These are phyloP conservation scores for Zaprionus obscuricornis DNA, from an alignment of 2,888 invertebrate genomes.

Conservation along the genomic window DNA sequence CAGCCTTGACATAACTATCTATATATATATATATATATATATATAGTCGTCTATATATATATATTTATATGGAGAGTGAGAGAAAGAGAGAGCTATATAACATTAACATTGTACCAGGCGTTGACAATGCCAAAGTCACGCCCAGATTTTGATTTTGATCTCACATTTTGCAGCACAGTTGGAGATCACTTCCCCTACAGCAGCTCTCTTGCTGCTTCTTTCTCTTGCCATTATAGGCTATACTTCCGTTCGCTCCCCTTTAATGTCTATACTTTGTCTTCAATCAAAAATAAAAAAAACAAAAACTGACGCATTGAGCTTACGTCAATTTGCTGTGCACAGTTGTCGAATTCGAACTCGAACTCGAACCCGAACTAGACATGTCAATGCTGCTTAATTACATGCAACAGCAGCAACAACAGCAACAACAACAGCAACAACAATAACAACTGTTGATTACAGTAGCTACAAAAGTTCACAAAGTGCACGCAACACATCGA, in stretches of 20 bases:
- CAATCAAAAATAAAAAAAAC: too few relatives aligned
- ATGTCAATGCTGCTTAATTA: conserved; percentile 77
- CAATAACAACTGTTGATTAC: conserved; percentile 50
- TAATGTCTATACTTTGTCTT: too few relatives aligned
- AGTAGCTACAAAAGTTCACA: conserved; percentile 65
- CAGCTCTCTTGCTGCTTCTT: not conserved
- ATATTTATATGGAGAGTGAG: too few relatives aligned
- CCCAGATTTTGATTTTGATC: conserved; percentile 53
- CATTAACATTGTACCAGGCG: conserved; percentile 46
- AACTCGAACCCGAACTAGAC: conserved; percentile 63
- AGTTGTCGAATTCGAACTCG: conserved; percentile 65
- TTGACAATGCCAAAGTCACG: conserved; percentile 69
- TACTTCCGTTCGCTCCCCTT: too few relatives aligned
- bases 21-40: not conserved
- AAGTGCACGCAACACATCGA: conserved; percentile 60
- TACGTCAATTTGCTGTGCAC: conserved; percentile 65
- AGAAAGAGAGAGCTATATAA: too few relatives aligned
- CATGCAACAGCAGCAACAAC: conserved; percentile 51
- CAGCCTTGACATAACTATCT: conserved; percentile 54
- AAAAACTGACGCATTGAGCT: conserved; percentile 68
- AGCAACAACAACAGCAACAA: conserved; percentile 27
- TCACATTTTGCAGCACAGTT: conserved; percentile 26
- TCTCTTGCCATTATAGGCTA: not conserved
- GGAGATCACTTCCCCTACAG: conserved; percentile 35
- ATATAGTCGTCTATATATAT: not conserved